Conservation (phyloP, 2,113 vertebrate species). For the Hemicordylus capensis region DNA sequence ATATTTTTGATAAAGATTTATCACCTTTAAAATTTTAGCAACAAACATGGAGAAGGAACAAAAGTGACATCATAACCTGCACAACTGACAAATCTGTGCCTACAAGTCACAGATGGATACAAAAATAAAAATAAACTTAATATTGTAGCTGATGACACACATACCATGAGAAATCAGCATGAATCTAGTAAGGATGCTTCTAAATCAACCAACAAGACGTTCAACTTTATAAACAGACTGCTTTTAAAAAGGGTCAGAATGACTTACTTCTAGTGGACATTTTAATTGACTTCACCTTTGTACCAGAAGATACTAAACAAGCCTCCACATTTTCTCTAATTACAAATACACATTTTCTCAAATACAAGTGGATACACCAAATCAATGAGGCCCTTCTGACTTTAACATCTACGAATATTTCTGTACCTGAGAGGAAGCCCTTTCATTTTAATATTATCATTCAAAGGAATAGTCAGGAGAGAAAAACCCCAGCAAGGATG, state of each 20-base stretch:
- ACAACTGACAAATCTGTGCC: conserved; percentile 14
- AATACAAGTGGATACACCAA: not conserved
- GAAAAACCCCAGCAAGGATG: not conserved
- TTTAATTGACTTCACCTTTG: not conserved
- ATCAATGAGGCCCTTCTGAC: not conserved
- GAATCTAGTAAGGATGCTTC: conserved; percentile 44
- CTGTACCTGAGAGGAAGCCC: not conserved
- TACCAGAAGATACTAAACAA: not conserved
- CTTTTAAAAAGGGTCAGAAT: conserved; percentile 11
- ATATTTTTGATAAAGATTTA: conserved; percentile 37
- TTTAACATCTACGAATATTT: not conserved
- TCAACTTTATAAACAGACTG: conserved; percentile 7
- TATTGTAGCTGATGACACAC: conserved; percentile 23
- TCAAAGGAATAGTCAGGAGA: not conserved
- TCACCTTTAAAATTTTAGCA: conserved; percentile 54
- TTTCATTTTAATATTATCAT: not conserved
- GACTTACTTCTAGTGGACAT: not conserved
- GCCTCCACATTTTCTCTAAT: not conserved
- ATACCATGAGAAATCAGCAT: conserved; percentile 62
- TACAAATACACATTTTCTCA: not conserved
- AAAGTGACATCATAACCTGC: conserved; percentile 26
- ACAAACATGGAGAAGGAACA: conserved; percentile 39
- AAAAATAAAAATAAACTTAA: conserved; percentile 49
- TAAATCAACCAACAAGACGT: conserved; percentile 31
- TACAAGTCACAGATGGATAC: conserved; percentile 9